phyloP scores from a whole-genome alignment of 2,113 vertebrate genomes.

The Neogale vison region DNA sequence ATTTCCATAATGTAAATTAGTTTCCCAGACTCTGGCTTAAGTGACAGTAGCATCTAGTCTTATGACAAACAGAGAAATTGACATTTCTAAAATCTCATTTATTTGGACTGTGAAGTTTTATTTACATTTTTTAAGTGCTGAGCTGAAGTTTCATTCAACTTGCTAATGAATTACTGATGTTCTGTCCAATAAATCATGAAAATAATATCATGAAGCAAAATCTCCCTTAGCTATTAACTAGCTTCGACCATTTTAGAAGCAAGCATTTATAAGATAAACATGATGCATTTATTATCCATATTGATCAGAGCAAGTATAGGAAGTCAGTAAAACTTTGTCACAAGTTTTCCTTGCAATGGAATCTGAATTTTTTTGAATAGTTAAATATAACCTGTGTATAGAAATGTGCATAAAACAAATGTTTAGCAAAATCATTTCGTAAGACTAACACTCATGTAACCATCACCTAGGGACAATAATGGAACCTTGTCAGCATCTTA shows the following conservation, averaged over 20 bases:
- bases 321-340: not conserved
- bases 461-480: not conserved
- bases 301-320: not conserved
- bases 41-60: not conserved
- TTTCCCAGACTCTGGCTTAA: not conserved
- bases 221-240: not conserved
- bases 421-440: not conserved
- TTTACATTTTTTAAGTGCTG: not conserved
- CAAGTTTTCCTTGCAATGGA: not conserved
- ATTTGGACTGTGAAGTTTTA: not conserved
- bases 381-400: not conserved
- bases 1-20: not conserved
- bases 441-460: not conserved
- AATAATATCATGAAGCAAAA: not conserved
- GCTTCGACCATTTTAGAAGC: not conserved
- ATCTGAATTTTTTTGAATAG: not conserved
- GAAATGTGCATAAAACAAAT: not conserved
- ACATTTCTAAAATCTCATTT: not conserved
- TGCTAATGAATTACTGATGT: slow-evolving; percentile 13
- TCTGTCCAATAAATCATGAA: not conserved
- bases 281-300: not conserved
- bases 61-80: not conserved
- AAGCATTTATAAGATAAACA: not conserved
- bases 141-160: not conserved
- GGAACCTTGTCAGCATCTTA: not conserved